Base-by-base conservation (phyloP, 1,140 invertebrate genomes). In the Drosophila sturtevanti region DNA sequence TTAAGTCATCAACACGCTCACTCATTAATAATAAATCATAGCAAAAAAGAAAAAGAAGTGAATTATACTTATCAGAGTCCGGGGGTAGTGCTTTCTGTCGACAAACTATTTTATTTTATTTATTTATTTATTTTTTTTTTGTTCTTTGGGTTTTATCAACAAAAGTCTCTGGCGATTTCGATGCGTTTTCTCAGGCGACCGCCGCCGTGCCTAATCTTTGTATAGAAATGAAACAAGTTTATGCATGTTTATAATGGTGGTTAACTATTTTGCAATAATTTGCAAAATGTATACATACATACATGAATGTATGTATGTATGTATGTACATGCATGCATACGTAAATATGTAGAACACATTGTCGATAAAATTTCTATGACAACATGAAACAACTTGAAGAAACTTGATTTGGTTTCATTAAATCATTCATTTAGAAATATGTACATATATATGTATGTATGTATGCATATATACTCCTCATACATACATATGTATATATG, bases 21-120 rank as follows among this genome's bases (percentile, higher is more conserved):
- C 22, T 12, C 16, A 11, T 16, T 55, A 16, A 6, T n/a, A 16
- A 55, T 55, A 31, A 31, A 55, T 55, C 9, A 34, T 16, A 34
- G 22, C 22, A 55, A 55, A 44, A 44, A 14, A 18, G 18, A 55
- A 18, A 56, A 27, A 56, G 54, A 56, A 56, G 54, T 27, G 12
- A 56, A 16, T 34, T 34, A 18, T 34, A 14, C 54, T 56, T 56
- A 56, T 56, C 54, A 35, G 14, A 56, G 27, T 10, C 44, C 44
- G 44, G 16, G 11, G 18, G 10, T 6, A 24, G 10, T 22, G 7
- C 11, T 12, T 9, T 5, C 24, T 12, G 22, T 54, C 4, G 51
- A 55, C 14, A 55, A 55, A 16, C 7, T 18, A 31, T 1, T 9
- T 18, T 56, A 12, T 31, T 31, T 48, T 21, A 51, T 51, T 9